These are phyloP conservation scores for Ptyas mucosa DNA, from an alignment of 2,113 vertebrate genomes.

Conservation along the genomic window DNA sequence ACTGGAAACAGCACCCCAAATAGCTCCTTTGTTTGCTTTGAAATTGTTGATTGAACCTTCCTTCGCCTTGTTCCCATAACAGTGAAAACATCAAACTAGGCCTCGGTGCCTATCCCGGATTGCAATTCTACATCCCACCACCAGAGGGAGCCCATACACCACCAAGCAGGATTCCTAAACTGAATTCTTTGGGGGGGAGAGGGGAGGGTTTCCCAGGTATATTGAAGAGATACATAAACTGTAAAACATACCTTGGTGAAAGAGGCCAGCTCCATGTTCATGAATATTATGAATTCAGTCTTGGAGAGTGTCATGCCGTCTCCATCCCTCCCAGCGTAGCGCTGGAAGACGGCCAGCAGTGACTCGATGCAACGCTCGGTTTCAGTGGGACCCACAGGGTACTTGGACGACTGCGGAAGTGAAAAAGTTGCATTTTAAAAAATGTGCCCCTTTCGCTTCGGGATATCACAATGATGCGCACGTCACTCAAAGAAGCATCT, in stretches of 20 bases:
- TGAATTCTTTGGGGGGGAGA: not conserved
- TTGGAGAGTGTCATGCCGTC: constrained; percentile 48
- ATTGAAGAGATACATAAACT: not conserved
- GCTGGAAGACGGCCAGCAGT: constrained; percentile 74
- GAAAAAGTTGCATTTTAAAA: not conserved
- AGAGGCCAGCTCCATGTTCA: constrained; percentile 69
- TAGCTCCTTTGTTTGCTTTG: not conserved
- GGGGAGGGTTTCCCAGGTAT: not conserved
- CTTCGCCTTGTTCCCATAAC: not conserved
- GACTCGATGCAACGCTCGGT: constrained; percentile 76
- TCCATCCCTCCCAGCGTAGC: constrained; percentile 52
- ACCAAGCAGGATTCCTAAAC: not conserved
- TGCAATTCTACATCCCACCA: not conserved
- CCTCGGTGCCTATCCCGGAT: too few relatives aligned
- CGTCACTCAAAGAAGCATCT: not conserved
- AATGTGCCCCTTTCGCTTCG: not conserved
- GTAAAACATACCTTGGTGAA: constrained; percentile 65
- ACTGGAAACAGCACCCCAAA: not conserved
- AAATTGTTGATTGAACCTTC: not conserved
- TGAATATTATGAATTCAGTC: constrained; percentile 69
- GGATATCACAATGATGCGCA: not conserved
- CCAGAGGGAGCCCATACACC: not conserved
- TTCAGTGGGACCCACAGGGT: constrained; percentile 59
- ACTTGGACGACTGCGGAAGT: constrained; percentile 21
- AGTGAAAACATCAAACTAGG: not conserved